Conservation (phyloP, 1,140 invertebrate genomes). For the Habropoda laboriosa region DNA sequence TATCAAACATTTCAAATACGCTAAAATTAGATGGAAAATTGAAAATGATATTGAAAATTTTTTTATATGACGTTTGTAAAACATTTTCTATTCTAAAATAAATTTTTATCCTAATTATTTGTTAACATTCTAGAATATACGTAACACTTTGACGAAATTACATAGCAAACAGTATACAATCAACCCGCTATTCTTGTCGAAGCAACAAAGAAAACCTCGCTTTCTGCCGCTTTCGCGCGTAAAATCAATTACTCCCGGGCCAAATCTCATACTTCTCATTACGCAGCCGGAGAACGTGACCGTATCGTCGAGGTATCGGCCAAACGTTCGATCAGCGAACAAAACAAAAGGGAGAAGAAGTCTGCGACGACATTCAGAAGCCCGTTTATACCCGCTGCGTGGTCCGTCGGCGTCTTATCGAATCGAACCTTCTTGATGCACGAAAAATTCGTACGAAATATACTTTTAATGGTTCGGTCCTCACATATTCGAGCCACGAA, state of each 20-base stretch:
- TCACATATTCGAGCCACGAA: slow-evolving; percentile 34
- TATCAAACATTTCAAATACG: no score
- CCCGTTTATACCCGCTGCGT: no score
- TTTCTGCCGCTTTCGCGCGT: not conserved
- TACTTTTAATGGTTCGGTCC: slow-evolving; percentile 53
- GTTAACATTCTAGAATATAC: no score
- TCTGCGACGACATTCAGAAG: no score
- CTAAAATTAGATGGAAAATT: no score
- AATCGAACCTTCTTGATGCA: slow-evolving; percentile 18
- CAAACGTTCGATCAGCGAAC: not conserved
- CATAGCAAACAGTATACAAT: no score
- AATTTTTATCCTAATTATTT: no score
- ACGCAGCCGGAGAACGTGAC: not conserved
- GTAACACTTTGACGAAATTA: no score
- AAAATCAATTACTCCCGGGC: not conserved
- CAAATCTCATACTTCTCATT: not conserved
- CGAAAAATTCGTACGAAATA: slow-evolving; percentile 57
- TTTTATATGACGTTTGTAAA: no score
- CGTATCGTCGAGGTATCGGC: not conserved
- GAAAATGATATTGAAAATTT: no score
- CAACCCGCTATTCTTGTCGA: no score
- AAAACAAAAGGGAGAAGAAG: not conserved
- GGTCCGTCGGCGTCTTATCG: slow-evolving; percentile 33
- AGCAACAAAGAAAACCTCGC: not conserved
- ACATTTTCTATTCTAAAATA: no score